Base-by-base conservation (phyloP, 2,888 invertebrate species). In the Drosophila mercatorum region DNA sequence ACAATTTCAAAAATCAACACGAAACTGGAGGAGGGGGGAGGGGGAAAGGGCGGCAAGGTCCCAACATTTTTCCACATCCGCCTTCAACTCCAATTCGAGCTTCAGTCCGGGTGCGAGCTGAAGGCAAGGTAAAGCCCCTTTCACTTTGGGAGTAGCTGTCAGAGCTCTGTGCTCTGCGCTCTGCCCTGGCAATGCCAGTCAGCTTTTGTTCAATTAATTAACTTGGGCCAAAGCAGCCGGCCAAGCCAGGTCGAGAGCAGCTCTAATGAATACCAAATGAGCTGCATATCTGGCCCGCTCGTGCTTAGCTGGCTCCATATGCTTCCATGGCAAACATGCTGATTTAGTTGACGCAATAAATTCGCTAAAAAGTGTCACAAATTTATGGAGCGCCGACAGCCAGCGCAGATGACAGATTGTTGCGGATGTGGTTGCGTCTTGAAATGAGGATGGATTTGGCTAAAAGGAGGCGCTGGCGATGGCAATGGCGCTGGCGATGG, bases 311-410 rank as follows among this genome's bases (percentile, higher is more conserved):
- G 22, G 53, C 36, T 53, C 38, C 62, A 55, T 72, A 46, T 71
- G 81, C 68, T 53, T 2, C 53, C 14, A 14, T 5, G 38, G 12
- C 14, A 26, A 51, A 75, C 75, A 56, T 51, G 81, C 84, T 51
- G 88, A 84, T 90, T 90, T 89, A 88, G 83, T 82, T 87, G 64
- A 64, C 58, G 81, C 77, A 84, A 86, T 89, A 86, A 86, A 86
- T 86, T 89, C 72, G 81, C 76, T 71, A 66, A 77, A 86, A 89
- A 86, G 89, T 88, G 88, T 89, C 89, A 85, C 86, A 89, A 89
- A 88, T 89, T 86, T 88, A 88, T 89, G 88, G 68, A 84, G 68
- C 80, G 84, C 66, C 78, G 70, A 83, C 81, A 78, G 72, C 71
- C 56, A 62, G 70, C 76, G 61, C 78, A 73, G 89, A 84, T 84